Base-by-base conservation (phyloP, 2,113 vertebrate species). In the Planiliza haematocheilus region DNA sequence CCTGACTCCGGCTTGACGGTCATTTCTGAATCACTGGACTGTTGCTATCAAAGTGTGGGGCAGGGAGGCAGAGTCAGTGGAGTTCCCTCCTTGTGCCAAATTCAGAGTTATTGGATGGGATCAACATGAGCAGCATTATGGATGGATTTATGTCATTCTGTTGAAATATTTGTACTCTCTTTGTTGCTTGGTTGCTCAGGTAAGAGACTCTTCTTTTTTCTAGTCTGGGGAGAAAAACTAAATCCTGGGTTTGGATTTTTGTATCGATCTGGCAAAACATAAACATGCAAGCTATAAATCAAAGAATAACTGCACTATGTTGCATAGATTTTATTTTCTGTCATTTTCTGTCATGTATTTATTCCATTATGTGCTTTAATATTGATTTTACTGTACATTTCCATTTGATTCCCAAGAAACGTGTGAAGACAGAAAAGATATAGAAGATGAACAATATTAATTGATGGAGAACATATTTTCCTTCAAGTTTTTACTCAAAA, bases 111-210 rank as follows among this genome's bases (percentile, higher is more conserved):
- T 83, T 82, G 81, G 90, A 92, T 93, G 94, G 91, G 86, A 94
- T 91, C 77, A 89, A 70, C 87, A 86, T 90, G 78, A 85, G 84
- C 74, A 82, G 88, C 91, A 92, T 80, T 86, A 94, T 95, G 94
- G 92, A 96, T 97, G 97, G 96, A 97, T 96, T 94, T 96, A 86
- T 68, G 85, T 93, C 91, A 91, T 92, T 95, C 94, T 95, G 91
- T 88, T 96, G 95, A 95, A 89, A 92, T 87, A 93, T 94, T 95
- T 94, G 91, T 93, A 95, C 92, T 93, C 91, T 94, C 89, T 82
- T 92, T 94, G 92, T 90, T 93, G 94, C 24, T 30, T 30, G 94
- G 94, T 95, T 94, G 94, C 88, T 95, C 95, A 97, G 96, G 97
- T 98, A 96, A 97, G 96, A 78, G 42, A 10, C 73, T 21, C 17